These are phyloP conservation scores for Ariolimax columbianus DNA, from an alignment of 2,888 invertebrate genomes.

Conservation along the genomic window DNA sequence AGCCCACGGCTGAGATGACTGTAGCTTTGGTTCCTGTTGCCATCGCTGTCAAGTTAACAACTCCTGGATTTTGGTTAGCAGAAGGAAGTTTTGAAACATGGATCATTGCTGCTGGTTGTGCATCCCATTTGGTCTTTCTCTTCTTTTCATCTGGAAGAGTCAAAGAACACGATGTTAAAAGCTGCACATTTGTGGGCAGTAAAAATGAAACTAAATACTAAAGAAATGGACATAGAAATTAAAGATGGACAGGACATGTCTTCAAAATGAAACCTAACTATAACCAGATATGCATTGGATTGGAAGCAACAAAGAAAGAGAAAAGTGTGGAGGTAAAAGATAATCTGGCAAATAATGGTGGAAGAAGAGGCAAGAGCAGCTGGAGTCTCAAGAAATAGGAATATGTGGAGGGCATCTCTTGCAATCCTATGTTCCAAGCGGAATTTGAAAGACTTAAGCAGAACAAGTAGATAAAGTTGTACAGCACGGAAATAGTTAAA, in stretches of 20 bases:
- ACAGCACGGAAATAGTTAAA: too few relatives aligned
- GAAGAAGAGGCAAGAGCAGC: too few relatives aligned
- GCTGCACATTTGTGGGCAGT: neutral
- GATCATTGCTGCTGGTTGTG: slow-evolving; percentile 61
- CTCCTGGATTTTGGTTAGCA: slow-evolving; percentile 77
- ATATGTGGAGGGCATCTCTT: too few relatives aligned
- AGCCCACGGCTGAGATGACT: slow-evolving; percentile 94
- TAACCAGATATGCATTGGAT: too few relatives aligned
- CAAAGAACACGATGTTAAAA: neutral
- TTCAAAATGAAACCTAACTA: too few relatives aligned
- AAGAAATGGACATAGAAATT: neutral
- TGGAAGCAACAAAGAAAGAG: too few relatives aligned
- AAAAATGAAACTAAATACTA: neutral
- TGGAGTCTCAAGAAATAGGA: too few relatives aligned
- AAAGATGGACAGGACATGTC: neutral
- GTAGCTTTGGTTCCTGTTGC: slow-evolving; percentile 94
- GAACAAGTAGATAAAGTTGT: too few relatives aligned
- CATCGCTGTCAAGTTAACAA: slow-evolving; percentile 84
- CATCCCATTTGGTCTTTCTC: slow-evolving; percentile 75
- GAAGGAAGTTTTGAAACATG: slow-evolving; percentile 74
- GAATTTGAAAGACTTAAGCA: too few relatives aligned
- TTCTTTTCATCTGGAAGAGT: slow-evolving; percentile 73
- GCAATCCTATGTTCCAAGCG: too few relatives aligned
- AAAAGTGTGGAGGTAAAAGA: too few relatives aligned
- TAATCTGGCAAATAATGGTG: too few relatives aligned